These are phyloP conservation scores for Zhuqinia jingwanae DNA, from an alignment of 2,888 invertebrate genomes.

Conservation along the genomic window DNA sequence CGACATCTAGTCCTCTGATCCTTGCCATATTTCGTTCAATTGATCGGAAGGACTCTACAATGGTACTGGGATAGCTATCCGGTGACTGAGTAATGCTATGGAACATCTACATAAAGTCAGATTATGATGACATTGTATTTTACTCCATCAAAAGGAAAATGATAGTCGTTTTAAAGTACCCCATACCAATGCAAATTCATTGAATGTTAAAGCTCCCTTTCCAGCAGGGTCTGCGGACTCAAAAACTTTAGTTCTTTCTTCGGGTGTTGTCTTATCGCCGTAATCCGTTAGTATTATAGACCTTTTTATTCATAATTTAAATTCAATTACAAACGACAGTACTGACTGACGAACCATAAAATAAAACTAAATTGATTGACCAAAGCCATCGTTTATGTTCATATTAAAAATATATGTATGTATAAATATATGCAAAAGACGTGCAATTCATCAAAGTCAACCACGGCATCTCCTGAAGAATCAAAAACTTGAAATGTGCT, in stretches of 20 bases:
- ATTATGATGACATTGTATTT: neutral
- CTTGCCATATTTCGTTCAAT: conserved; percentile 72
- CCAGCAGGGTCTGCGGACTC: conserved; percentile 28
- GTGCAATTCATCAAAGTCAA: conserved; percentile 72
- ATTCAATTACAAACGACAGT: no score
- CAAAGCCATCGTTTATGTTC: neutral
- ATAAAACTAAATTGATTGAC: no score
- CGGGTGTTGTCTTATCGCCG: conserved; percentile 64
- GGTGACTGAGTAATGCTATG: conserved; percentile 65
- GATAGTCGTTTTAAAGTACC: neutral
- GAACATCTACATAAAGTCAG: conserved; percentile 53
- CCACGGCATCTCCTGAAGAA: conserved; percentile 64
- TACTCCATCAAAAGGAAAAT: neutral
- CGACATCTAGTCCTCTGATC: conserved; percentile 71
- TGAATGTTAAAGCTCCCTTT: conserved; percentile 64
- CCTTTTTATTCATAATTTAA: no score
- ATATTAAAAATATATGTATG: no score
- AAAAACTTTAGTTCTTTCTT: conserved; percentile 58
- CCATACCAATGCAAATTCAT: conserved; percentile 64
- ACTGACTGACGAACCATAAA: no score
- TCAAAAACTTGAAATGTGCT: conserved; percentile 73
- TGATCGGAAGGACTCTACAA: conserved; percentile 67
- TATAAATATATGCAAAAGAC: no score
- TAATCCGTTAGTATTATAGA: conserved; percentile 56
- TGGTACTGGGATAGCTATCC: conserved; percentile 35